Conservation (phyloP, 2,113 vertebrate genomes). For the Aix galericulata region DNA sequence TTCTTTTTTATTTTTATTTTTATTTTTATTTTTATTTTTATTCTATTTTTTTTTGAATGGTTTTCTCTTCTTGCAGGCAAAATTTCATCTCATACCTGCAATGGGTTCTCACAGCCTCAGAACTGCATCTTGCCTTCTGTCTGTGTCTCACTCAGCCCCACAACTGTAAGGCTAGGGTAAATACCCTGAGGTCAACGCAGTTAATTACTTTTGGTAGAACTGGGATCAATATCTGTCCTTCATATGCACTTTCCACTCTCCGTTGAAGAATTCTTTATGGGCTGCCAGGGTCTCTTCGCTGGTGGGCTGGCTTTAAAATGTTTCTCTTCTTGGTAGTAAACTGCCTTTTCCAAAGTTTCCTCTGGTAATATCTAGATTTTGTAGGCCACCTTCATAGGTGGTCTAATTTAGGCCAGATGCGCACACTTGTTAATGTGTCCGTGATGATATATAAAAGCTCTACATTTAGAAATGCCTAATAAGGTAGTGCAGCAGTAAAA, state of each 20-base stretch:
- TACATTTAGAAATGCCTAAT: slow-evolving; percentile 49
- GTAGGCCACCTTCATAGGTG: slow-evolving; percentile 61
- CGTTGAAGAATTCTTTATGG: slow-evolving; percentile 30
- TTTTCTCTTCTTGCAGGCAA: neutral
- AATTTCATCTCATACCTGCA: neutral
- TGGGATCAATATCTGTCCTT: neutral
- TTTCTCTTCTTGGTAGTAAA: slow-evolving; percentile 51
- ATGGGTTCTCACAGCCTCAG: neutral
- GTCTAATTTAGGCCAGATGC: slow-evolving; percentile 73
- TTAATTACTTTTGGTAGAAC: neutral
- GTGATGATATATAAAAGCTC: slow-evolving; percentile 34
- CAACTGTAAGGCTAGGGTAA: neutral
- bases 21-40: neutral
- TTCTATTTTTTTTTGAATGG: neutral
- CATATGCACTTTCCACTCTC: neutral
- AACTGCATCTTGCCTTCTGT: neutral
- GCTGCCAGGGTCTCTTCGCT: slow-evolving; percentile 24
- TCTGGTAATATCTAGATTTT: slow-evolving; percentile 52
- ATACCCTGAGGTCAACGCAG: neutral
- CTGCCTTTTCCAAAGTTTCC: slow-evolving; percentile 39
- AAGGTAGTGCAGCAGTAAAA: slow-evolving; percentile 15
- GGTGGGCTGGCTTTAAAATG: slow-evolving; percentile 43
- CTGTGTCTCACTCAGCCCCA: neutral
- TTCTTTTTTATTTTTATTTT: neutral
- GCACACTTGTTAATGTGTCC: slow-evolving; percentile 43